These are phyloP conservation scores for Porites lobata DNA, from an alignment of 92 coral and sea anemone genomes.

Conservation along the genomic window DNA sequence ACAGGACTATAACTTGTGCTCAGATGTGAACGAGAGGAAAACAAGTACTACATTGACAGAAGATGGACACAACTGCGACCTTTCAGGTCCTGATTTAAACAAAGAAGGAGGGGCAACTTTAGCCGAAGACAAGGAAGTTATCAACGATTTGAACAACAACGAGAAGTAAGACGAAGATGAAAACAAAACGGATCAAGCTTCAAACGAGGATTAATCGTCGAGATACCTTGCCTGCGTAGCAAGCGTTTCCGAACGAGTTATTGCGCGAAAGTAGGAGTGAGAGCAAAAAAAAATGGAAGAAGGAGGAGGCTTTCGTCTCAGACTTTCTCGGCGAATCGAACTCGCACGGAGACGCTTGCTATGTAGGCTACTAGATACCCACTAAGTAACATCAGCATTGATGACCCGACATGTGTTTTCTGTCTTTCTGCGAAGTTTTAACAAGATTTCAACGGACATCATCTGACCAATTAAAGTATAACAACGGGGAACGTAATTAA, in stretches of 20 bases:
- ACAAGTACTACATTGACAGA: not conserved
- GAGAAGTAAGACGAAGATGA: not conserved
- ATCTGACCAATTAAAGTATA: too few species aligned
- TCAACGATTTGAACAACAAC: constrained; percentile 2
- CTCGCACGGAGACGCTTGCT: too few species aligned
- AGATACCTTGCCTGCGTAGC: not conserved
- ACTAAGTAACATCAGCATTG: too few species aligned
- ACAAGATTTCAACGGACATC: too few species aligned
- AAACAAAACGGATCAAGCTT: not conserved
- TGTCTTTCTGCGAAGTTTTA: too few species aligned
- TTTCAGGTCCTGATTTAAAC: not conserved
- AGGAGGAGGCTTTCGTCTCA: not conserved
- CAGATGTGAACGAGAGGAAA: not conserved
- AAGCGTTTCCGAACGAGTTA: not conserved
- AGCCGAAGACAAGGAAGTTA: not conserved
- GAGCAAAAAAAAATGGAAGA: not conserved
- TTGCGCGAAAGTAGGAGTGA: not conserved
- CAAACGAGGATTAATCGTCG: not conserved
- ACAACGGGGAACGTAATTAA: too few species aligned
- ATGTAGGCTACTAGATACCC: too few species aligned
- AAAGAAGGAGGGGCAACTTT: not conserved
- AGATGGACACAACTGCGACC: not conserved
- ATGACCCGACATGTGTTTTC: too few species aligned
- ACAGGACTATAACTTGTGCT: not conserved
- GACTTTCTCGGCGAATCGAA: too few species aligned